phyloP scores from a whole-genome alignment of 2,113 vertebrate genomes.

The Oncorhynchus mykiss region DNA sequence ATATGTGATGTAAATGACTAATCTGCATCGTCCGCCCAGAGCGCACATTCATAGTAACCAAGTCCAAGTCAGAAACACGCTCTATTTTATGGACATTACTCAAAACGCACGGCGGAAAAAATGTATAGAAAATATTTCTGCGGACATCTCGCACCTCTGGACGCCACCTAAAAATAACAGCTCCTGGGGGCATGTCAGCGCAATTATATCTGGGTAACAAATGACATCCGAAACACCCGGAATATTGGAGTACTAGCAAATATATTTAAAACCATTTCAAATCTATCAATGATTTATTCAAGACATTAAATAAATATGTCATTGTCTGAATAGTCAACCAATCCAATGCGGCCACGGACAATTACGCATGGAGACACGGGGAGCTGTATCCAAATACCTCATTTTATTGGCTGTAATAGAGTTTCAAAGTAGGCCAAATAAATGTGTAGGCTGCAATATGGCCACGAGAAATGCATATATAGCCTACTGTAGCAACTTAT shows the following conservation, averaged over 20 bases:
- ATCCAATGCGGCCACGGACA: too few species aligned
- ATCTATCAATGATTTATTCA: background rate
- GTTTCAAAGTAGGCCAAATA: too few species aligned
- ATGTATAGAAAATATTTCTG: background rate
- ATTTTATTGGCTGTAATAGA: too few species aligned
- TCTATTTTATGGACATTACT: conserved; percentile 18
- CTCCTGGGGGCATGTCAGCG: too few species aligned
- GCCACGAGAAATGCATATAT: too few species aligned
- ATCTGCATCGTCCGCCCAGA: background rate
- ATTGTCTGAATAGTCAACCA: background rate
- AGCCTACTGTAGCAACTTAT: too few species aligned
- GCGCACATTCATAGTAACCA: conserved; percentile 1
- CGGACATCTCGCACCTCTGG: background rate
- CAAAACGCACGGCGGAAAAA: conserved; percentile 48
- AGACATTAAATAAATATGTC: background rate
- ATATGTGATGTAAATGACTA: conserved; percentile 7
- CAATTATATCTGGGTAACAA: background rate
- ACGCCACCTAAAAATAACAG: background rate
- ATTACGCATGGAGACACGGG: too few species aligned
- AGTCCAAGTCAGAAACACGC: background rate
- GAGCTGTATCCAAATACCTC: too few species aligned
- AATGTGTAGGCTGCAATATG: too few species aligned
- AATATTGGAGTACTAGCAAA: background rate
- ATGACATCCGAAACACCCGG: background rate
- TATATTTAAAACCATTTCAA: background rate